A percentile compares a stretch with the other conserved stretches of the same genome.
phyloP scores from a whole-genome alignment of 2,888 invertebrate species.

The Athetis lepigone region DNA sequence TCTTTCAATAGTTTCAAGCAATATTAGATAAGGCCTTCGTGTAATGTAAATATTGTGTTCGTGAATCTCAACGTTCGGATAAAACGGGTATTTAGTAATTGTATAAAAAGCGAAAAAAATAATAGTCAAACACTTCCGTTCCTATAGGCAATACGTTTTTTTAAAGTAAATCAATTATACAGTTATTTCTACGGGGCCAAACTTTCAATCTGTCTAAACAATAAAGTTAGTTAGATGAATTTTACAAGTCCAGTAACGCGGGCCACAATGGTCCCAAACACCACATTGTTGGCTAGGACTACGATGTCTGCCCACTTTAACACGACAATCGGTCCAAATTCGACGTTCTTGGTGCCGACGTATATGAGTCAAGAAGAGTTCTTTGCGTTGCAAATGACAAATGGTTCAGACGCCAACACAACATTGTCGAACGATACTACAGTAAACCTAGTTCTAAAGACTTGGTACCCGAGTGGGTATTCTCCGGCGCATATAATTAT shows the following conservation, averaged over 20 bases:
- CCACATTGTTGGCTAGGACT: constrained; percentile 74
- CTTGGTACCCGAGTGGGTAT: constrained; percentile 96
- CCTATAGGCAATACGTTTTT: constrained; percentile 77
- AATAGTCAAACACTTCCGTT: constrained; percentile 73
- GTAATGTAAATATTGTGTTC: constrained; percentile 44
- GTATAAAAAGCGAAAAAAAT: constrained; percentile 55
- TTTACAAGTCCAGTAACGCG: constrained; percentile 51
- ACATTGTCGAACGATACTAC: constrained; percentile 86
- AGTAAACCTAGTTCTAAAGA: constrained; percentile 89
- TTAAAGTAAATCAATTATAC: constrained; percentile 48
- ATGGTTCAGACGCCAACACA: constrained; percentile 87
- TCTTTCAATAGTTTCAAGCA: constrained; percentile 56
- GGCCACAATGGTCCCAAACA: constrained; percentile 81
- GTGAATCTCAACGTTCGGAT: constrained; percentile 47
- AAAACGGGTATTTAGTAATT: constrained; percentile 61
- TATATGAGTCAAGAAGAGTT: constrained; percentile 91
- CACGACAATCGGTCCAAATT: constrained; percentile 77
- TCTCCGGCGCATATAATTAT: constrained; percentile 97
- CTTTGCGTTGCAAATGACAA: constrained; percentile 89
- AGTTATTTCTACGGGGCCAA: constrained; percentile 80
- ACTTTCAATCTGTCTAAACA: constrained; percentile 65
- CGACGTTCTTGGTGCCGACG: constrained; percentile 88
- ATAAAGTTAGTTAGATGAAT: constrained; percentile 60
- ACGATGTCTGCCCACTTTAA: constrained; percentile 79
- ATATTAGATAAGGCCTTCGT: constrained; percentile 57